Percentiles rank a stretch among this genome's conserved stretches.
Evolutionary conservation across 2,113 vertebrate species (phyloP).

Genomic region (Zosterops japonicus): DNA sequence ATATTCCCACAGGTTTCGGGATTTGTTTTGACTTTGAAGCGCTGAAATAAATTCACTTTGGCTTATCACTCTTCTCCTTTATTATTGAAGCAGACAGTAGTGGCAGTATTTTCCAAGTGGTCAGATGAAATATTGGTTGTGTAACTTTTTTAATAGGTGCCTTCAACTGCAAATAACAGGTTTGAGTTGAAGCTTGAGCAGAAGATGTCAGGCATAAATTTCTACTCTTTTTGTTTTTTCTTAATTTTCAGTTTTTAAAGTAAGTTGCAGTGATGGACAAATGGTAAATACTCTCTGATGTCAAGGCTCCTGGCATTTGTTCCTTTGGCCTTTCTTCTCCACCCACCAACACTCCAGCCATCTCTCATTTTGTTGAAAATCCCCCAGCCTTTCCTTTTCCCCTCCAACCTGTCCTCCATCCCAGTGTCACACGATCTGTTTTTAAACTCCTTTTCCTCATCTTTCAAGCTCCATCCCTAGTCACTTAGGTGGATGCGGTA

Average conservation of each 20-base stretch:
- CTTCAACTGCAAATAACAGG: not conserved
- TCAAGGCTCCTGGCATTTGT: not conserved
- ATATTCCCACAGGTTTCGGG: not conserved
- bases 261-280: not conserved
- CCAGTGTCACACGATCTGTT: not conserved
- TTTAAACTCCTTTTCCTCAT: not conserved
- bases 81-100: not conserved
- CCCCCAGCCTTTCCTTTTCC: not conserved
- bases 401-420: not conserved
- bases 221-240: not conserved
- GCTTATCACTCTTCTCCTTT: not conserved
- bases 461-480: not conserved
- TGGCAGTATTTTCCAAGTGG: not conserved
- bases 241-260: not conserved
- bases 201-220: not conserved
- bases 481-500: not conserved
- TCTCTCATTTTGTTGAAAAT: not conserved
- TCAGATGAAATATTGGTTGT: not conserved
- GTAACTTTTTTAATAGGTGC: not conserved
- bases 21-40: constrained; percentile 18
- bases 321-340: not conserved
- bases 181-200: not conserved
- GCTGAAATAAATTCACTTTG: not conserved
- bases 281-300: not conserved
- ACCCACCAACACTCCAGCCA: not conserved